Evolutionary conservation across 1,140 invertebrate genomes (phyloP).

Genomic region (Lerema accius): DNA sequence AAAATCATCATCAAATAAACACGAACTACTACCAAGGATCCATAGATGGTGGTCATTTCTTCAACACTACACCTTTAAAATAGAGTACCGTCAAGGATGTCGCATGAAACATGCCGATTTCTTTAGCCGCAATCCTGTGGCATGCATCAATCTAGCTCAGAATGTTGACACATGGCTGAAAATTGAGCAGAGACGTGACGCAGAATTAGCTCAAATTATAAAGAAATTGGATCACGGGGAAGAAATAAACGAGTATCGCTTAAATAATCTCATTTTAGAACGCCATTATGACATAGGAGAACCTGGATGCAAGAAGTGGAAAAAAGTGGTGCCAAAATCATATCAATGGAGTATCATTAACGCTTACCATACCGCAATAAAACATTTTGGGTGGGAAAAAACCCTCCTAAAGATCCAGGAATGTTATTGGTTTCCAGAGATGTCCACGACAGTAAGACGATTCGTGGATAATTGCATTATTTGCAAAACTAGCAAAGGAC

Average conservation of each 20-base stretch:
- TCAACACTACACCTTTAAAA: neutral
- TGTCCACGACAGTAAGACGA: constrained; percentile 14
- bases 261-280: neutral
- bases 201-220: neutral
- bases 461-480: constrained; percentile 22
- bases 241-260: constrained; percentile 1
- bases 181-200: neutral
- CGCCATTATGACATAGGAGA: neutral
- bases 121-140: neutral
- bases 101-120: constrained; percentile 11
- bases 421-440: constrained; percentile 32
- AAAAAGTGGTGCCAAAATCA: constrained; percentile 32
- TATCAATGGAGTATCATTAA: constrained; percentile 40
- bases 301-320: constrained; percentile 1
- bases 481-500: constrained; percentile 17
- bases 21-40: constrained; percentile 3
- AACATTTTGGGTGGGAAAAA: constrained; percentile 37
- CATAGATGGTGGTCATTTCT: constrained; percentile 5
- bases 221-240: constrained; percentile 3
- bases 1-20: neutral
- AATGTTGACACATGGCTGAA: constrained; percentile 3
- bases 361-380: constrained; percentile 24
- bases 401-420: constrained; percentile 30
- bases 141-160: neutral
- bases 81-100: neutral